Evolutionary conservation across 2,888 invertebrate species (phyloP), one percentile per base, ranked within the genome.

Genomic region (Elysia crispata): DNA sequence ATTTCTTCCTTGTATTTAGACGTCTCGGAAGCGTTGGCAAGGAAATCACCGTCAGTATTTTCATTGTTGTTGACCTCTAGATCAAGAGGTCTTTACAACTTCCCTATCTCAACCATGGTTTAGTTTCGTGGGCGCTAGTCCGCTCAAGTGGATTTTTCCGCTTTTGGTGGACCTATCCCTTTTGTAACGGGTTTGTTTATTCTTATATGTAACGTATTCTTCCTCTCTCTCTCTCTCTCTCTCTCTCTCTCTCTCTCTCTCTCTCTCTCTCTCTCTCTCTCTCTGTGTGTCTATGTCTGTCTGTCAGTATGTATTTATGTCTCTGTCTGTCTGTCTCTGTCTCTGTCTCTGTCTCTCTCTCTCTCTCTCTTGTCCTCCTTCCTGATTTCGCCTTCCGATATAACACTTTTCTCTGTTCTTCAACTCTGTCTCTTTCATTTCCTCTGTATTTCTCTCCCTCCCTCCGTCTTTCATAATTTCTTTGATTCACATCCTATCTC

Each of bases 231-330:
- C 74, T 50, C 66, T 66, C 50, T 66, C 66, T 49, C 66, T 76
- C 66, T 67, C 66, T 76, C 64, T 69, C 64, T 64, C 62, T 74
- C 74, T 60, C 33, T 74, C 62, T 79, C 74, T 74, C 60, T 74
- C 64, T 74, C 11, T 75, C 62, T 75, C 62, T 75, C 30, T 75
- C 60, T 75, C n/a, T 62, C 70, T 67, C 23, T 57, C 76, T 80
- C 80, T 76, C 67, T 80, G 49, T 69, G 67, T 76, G 76, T 33
- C 76, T 76, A 31, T 74, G 67, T 77, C 81, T 74, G 31, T 77
- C 77, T 72, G 54, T 67, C 70, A 70, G 33, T 75, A 64, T 66
- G 18, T 60, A 31, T 76, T 31, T 79, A 41, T 77, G 70, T 72
- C 70, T 73, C 62, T 77, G 23, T 60, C 57, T 77, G 8, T 6